Base-by-base conservation (phyloP, 2,888 invertebrate species). In the Chydorus sphaericus region DNA sequence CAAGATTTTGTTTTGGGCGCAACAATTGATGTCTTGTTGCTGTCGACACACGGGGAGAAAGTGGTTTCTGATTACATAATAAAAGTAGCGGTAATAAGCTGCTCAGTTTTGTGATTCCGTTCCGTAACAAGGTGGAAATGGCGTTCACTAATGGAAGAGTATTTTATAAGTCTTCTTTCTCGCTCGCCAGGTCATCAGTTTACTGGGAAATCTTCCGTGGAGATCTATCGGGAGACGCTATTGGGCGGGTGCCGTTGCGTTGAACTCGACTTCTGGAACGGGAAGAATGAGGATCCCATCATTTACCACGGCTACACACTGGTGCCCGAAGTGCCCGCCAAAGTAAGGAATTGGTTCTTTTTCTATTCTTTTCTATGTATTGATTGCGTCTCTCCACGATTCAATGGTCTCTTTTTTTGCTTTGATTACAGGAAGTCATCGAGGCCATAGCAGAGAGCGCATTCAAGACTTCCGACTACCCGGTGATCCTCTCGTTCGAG, bases 261-360 rank as follows among this genome's bases (percentile, higher is more conserved):
- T 20, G 96, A 96, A 68, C 75, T 96, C 64, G 96, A 96, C 72
- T 94, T 96, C 72, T 96, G 96, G 94, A 96, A 96, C 70, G 92
- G 94, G 0, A 79, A 83, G 62, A 85, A 85, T 10, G 93, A 93
- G 62, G 94, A 96, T 71, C 96, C 96, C 2, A 83, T 93, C 54
- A 92, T 96, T 60, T 92, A 94, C 58, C 96, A 96, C 71, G 96
- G 94, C 55, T 94, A 91, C 72, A 96, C 96, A 20, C 88, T 96
- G 73, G 94, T 96, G 65, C 92, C 92, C 60, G 93, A 94, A 73
- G 87, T 96, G 65, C 82, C 81, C 66, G 94, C 96, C 58, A 88
- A 85, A 69, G 76, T 74, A 61, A 20, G 20, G 11, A 33, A 26
- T 36, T 44, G 31, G 18, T 6, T 50, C 37, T 8, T 33, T 37